Percentiles rank a stretch among this genome's conserved stretches.
phyloP scores from a whole-genome alignment of 2,113 vertebrate genomes.

The Osmerus mordax region DNA sequence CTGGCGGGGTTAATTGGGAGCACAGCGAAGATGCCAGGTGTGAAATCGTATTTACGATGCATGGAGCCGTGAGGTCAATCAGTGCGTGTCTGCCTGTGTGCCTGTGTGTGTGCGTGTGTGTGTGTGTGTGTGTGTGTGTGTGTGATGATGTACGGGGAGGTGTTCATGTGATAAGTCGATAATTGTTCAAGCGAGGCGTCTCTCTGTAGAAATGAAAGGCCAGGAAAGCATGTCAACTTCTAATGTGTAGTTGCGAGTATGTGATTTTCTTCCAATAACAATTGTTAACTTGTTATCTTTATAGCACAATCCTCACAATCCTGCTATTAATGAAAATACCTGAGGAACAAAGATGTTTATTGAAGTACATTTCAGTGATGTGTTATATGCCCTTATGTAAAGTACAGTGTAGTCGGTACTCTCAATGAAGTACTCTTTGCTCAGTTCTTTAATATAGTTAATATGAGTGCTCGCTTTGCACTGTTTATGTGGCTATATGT shows the following conservation, averaged over 20 bases:
- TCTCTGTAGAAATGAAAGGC: slow-evolving; percentile 22
- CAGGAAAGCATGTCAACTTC: slow-evolving; percentile 20
- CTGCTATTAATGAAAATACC: too few species aligned
- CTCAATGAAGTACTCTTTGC: too few species aligned
- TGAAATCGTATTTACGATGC: slow-evolving; percentile 69
- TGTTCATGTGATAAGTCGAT: slow-evolving; percentile 49
- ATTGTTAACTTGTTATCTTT: too few species aligned
- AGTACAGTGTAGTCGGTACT: too few species aligned
- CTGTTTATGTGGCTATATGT: too few species aligned
- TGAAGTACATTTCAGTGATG: too few species aligned
- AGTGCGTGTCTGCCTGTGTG: slow-evolving; percentile 36
- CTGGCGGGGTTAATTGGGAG: slow-evolving; percentile 73
- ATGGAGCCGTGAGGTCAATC: slow-evolving; percentile 45
- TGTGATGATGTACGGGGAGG: slow-evolving; percentile 38
- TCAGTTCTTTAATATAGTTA: too few species aligned
- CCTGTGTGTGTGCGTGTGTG: slow-evolving; percentile 35
- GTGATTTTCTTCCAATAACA: not conserved
- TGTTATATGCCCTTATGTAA: too few species aligned
- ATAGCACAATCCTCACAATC: too few species aligned
- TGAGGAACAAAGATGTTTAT: too few species aligned
- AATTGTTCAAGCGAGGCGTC: slow-evolving; percentile 48
- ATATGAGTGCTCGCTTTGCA: too few species aligned
- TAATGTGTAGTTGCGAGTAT: not conserved
- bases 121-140: slow-evolving; percentile 16
- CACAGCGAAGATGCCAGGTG: slow-evolving; percentile 58